Percentiles rank a stretch among this genome's conserved stretches.
These are phyloP conservation scores for Agonopterix alstromeriana DNA, from an alignment of 2,888 invertebrate genomes.

Conservation along the genomic window DNA sequence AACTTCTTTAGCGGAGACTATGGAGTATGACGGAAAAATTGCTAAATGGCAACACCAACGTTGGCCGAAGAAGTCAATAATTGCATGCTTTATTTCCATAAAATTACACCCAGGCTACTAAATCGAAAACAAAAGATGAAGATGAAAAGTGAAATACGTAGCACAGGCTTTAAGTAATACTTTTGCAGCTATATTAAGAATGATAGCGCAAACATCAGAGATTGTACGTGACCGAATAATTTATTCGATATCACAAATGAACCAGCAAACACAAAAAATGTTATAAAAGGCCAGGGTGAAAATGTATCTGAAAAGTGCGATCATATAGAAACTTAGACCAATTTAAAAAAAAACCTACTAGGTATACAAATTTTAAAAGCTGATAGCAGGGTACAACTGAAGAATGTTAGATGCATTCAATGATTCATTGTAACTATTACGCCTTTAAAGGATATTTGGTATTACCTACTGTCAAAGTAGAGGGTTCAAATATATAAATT, in stretches of 20 bases:
- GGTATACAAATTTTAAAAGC: slow-evolving; percentile 1
- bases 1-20: background rate
- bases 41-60: background rate
- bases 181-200: slow-evolving; percentile 7
- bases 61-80: background rate
- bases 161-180: slow-evolving; percentile 11
- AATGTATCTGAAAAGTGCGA: slow-evolving; percentile 7
- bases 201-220: slow-evolving; percentile 2
- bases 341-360: background rate
- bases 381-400: background rate
- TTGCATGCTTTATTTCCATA: background rate
- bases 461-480: background rate
- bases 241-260: slow-evolving; percentile 11
- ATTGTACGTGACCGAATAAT: slow-evolving; percentile 3
- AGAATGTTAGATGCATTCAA: slow-evolving; percentile 3
- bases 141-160: slow-evolving; percentile 11
- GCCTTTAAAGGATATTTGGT: background rate
- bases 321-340: background rate
- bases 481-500: background rate
- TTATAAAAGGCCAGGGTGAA: slow-evolving; percentile 3
- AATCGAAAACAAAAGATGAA: slow-evolving; percentile 7
- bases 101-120: slow-evolving; percentile 4
- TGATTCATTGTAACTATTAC: background rate
- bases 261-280: slow-evolving; percentile 2
- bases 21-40: background rate